phyloP scores from a whole-genome alignment of 2,113 vertebrate species.

The Barbus barbus region DNA sequence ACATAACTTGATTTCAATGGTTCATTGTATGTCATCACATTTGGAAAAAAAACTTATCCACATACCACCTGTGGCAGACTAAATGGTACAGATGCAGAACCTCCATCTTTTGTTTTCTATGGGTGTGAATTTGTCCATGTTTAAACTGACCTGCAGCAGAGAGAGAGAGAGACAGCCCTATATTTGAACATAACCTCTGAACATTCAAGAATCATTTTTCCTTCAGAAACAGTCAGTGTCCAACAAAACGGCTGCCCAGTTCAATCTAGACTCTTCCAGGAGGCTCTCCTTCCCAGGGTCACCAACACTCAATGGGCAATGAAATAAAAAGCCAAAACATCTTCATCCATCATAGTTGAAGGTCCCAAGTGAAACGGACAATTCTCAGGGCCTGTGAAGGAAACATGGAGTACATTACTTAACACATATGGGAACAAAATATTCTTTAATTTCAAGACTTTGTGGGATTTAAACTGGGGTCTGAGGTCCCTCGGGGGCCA shows the following conservation, averaged over 20 bases:
- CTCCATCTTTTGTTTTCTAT: not conserved
- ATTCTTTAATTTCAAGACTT: too few species aligned
- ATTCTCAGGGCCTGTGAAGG: conserved; percentile 39
- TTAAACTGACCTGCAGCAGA: not conserved
- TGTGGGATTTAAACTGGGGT: not conserved
- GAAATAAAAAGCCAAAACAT: conserved; percentile 31
- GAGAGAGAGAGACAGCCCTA: not conserved
- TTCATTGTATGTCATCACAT: not conserved
- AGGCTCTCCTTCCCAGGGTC: not conserved
- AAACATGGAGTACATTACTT: not conserved
- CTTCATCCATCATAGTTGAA: conserved; percentile 15
- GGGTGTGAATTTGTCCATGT: not conserved
- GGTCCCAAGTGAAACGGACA: not conserved
- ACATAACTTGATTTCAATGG: not conserved
- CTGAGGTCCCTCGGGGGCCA: too few species aligned
- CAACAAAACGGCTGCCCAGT: conserved; percentile 3
- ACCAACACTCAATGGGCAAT: conserved; percentile 6
- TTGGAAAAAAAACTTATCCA: not conserved
- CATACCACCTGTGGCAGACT: not conserved
- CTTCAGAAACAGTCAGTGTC: not conserved
- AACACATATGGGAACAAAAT: not conserved
- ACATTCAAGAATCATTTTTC: not conserved
- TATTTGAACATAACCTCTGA: not conserved
- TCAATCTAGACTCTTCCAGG: not conserved
- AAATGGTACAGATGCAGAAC: not conserved